Conservation (phyloP, 2,113 vertebrate species). For the Tonatia bakeri region DNA sequence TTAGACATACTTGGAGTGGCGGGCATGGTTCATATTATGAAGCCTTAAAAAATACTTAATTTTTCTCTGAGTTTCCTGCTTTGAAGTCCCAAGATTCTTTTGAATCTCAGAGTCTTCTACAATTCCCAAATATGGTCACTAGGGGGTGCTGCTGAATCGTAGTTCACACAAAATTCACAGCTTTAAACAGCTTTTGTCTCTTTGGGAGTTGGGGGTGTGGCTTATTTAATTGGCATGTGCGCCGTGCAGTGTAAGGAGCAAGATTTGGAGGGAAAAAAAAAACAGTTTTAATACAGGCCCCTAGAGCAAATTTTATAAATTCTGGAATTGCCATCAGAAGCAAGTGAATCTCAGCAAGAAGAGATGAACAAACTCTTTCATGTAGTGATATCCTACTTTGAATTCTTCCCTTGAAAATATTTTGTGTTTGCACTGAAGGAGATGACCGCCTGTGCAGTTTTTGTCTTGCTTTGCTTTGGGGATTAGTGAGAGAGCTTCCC, state of each 20-base stretch:
- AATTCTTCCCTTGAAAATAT: background rate
- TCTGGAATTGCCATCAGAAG: background rate
- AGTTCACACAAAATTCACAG: background rate
- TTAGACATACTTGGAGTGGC: background rate
- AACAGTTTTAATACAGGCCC: background rate
- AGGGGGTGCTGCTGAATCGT: constrained; percentile 15
- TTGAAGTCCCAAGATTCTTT: background rate
- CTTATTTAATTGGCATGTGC: background rate
- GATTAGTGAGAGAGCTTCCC: background rate
- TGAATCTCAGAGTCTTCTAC: background rate
- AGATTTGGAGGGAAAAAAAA: accelerated
- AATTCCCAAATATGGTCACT: constrained; percentile 1
- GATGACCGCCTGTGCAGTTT: background rate
- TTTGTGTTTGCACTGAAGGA: background rate
- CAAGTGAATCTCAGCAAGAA: background rate
- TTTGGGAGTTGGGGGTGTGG: background rate
- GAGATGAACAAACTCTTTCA: background rate
- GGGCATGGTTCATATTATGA: background rate
- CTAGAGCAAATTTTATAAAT: background rate
- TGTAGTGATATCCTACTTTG: background rate
- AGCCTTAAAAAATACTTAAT: background rate
- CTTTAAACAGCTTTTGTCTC: background rate
- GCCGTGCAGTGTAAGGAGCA: background rate
- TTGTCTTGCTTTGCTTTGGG: background rate
- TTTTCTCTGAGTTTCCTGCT: background rate